These are phyloP conservation scores for Aplocera efformata DNA, from an alignment of 2,888 invertebrate species.

Conservation along the genomic window DNA sequence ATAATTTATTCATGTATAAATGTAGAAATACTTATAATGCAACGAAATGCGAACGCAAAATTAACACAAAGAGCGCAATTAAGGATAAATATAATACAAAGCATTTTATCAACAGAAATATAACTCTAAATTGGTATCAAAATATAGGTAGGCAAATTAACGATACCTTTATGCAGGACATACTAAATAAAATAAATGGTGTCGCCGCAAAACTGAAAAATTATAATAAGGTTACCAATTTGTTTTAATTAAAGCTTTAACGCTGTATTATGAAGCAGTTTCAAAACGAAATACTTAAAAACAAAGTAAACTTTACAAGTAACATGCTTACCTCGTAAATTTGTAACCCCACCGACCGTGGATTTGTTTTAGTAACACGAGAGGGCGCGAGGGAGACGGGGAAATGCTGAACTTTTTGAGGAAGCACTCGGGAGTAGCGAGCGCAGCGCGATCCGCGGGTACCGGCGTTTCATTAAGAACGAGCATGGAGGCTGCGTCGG, in stretches of 20 bases:
- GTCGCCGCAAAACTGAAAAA: not conserved
- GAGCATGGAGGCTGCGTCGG: conserved; percentile 70
- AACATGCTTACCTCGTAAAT: conserved; percentile 49
- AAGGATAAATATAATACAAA: not conserved
- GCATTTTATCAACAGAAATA: not conserved
- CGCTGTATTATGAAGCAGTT: not conserved
- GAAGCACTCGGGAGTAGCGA: conserved; percentile 60
- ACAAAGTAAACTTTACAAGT: conserved; percentile 17
- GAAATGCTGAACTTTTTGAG: conserved; percentile 65
- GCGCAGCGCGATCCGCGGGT: conserved; percentile 74
- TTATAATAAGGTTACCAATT: not conserved
- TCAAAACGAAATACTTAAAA: conserved; percentile 28
- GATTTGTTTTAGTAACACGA: conserved; percentile 54
- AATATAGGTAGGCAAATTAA: too few species aligned
- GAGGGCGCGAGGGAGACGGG: conserved; percentile 68
- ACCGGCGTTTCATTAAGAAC: conserved; percentile 77
- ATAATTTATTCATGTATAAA: too few species aligned
- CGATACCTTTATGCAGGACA: too few species aligned
- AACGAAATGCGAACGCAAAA: too few species aligned
- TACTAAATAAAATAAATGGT: too few species aligned
- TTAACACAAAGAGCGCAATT: not conserved
- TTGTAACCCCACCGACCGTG: conserved; percentile 46
- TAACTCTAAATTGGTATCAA: too few species aligned
- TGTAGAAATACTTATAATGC: too few species aligned
- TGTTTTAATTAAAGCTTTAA: not conserved